A percentile compares a stretch with the other conserved stretches of the same genome.
phyloP scores from a whole-genome alignment of 2,797 vertebrate species.

The Enteromius mattozi region DNA sequence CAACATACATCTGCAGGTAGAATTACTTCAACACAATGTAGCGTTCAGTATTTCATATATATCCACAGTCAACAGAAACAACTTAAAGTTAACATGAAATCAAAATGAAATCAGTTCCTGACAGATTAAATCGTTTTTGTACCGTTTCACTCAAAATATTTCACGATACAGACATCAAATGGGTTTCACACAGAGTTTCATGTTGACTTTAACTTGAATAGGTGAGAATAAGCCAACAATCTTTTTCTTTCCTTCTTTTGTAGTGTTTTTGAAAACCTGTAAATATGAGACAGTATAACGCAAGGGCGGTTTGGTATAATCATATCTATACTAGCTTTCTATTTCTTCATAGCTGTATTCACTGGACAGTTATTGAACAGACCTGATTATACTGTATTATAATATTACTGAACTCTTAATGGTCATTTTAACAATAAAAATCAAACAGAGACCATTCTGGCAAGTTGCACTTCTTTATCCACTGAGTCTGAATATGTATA shows the following conservation, averaged over 20 bases:
- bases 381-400: conserved; percentile 17
- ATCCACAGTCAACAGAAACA: not conserved
- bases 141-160: not conserved
- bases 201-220: not conserved
- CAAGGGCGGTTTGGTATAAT: conserved; percentile 2
- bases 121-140: not conserved
- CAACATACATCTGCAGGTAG: not conserved
- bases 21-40: not conserved
- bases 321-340: conserved; percentile 3
- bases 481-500: conserved; percentile 1
- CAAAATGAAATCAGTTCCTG: not conserved
- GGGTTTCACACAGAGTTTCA: not conserved
- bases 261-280: conserved; percentile 28
- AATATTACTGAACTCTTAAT: not conserved
- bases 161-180: not conserved
- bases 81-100: conserved; percentile 3
- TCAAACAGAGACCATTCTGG: not conserved
- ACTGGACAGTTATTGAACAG: not conserved
- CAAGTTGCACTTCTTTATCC: not conserved
- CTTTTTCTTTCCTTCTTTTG: not conserved
- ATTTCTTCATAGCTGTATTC: conserved; percentile 15
- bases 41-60: conserved; percentile 6
- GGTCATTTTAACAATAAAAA: conserved; percentile 43
- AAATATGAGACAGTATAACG: conserved; percentile 4
- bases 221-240: not conserved